Evolutionary conservation across 2,797 vertebrate genomes (phyloP).

Genomic region (Cynopterus sphinx): DNA sequence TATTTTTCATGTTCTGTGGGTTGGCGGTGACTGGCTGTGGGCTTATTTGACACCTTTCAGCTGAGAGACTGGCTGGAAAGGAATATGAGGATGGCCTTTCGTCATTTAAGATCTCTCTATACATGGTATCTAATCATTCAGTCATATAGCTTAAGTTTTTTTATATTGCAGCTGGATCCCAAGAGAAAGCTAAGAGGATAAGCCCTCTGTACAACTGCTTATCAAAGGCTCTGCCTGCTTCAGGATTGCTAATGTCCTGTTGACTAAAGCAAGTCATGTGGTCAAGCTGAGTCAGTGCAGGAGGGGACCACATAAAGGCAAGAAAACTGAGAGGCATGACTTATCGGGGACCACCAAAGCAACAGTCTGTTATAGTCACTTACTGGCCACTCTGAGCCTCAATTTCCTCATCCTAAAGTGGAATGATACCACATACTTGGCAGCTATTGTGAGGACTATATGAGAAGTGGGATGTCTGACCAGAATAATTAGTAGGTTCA

Average conservation of each 20-base stretch:
- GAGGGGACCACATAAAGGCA: not conserved
- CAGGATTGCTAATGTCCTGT: not conserved
- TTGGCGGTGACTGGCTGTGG: not conserved
- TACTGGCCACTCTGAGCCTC: not conserved
- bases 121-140: not conserved
- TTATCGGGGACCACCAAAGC: not conserved
- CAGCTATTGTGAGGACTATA: not conserved
- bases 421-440: not conserved
- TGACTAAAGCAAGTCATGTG: conserved; percentile 8
- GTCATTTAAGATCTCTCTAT: not conserved
- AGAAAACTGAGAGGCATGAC: not conserved
- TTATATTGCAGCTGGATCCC: not conserved
- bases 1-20: not conserved
- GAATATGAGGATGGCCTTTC: not conserved
- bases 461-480: not conserved
- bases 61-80: not conserved
- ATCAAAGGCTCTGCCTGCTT: not conserved
- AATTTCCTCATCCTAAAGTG: not conserved
- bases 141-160: not conserved
- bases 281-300: not conserved
- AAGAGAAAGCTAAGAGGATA: conserved; percentile 5
- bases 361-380: not conserved
- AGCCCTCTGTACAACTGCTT: not conserved
- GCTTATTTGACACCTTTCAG: not conserved
- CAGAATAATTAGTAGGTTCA: not conserved